Percentiles rank a stretch among this genome's conserved stretches.
phyloP scores from a whole-genome alignment of 2,797 vertebrate species.

The Cirrhinus mrigala region DNA sequence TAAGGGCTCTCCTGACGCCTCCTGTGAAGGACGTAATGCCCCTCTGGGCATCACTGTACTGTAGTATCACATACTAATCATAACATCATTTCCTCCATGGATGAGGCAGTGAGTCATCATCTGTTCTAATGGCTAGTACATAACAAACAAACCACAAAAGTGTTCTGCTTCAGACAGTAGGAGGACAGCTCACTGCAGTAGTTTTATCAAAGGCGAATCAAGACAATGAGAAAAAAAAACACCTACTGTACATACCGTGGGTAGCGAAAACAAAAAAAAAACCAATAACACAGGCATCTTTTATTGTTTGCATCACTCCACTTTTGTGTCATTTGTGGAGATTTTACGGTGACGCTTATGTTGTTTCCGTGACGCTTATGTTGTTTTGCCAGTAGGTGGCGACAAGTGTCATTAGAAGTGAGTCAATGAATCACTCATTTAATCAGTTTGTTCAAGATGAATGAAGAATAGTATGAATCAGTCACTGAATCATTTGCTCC shows the following conservation, averaged over 20 bases:
- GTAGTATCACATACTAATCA: constrained; percentile 60
- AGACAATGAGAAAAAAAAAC: neutral
- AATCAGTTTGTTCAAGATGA: neutral
- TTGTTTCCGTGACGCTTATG: too few relatives aligned
- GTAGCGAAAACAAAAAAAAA: neutral
- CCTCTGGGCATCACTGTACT: constrained; percentile 48
- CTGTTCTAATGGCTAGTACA: constrained; percentile 38
- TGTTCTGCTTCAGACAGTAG: constrained; percentile 1
- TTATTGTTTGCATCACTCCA: neutral
- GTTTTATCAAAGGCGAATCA: neutral
- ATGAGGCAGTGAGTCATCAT: constrained; percentile 42
- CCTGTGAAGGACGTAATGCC: constrained; percentile 59
- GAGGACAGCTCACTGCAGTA: neutral
- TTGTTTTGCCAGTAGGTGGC: neutral
- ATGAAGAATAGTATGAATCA: neutral
- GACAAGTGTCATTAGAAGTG: neutral
- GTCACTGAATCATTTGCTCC: neutral
- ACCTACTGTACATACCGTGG: neutral
- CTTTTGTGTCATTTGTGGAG: neutral
- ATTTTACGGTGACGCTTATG: too few relatives aligned
- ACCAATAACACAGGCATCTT: neutral
- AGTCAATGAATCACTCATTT: neutral
- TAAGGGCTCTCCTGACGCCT: constrained; percentile 59
- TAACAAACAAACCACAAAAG: constrained; percentile 3
- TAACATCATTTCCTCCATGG: constrained; percentile 33